Evolutionary conservation across 2,113 vertebrate genomes (phyloP).

Genomic region (Trogon melanurus): DNA sequence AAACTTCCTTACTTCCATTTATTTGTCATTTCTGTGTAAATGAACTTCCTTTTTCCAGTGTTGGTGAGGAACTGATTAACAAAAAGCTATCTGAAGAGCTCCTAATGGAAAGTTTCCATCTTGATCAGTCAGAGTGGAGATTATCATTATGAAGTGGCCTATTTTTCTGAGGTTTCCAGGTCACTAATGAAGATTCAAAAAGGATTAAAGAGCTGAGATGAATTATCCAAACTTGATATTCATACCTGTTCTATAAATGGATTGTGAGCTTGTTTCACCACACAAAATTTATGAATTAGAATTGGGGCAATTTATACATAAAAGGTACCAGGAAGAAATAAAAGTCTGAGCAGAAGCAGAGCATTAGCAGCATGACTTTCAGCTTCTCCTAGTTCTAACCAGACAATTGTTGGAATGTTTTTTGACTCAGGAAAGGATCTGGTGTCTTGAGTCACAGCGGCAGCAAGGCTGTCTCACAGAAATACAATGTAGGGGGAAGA

Average conservation of each 20-base stretch:
- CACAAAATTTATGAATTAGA: neutral
- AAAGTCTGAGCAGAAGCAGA: neutral
- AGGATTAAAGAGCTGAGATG: neutral
- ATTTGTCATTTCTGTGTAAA: neutral
- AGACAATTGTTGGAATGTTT: neutral
- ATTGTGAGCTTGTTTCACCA: neutral
- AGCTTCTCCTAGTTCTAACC: neutral
- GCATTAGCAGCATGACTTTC: neutral
- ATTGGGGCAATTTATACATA: neutral
- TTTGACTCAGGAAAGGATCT: neutral
- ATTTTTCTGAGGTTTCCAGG: neutral
- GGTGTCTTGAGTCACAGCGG: neutral
- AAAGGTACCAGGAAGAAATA: neutral
- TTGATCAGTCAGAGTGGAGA: neutral
- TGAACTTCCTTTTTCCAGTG: neutral
- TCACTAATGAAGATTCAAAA: neutral
- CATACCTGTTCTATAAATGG: neutral
- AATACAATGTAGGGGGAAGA: neutral
- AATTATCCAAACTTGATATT: neutral
- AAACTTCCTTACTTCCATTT: neutral
- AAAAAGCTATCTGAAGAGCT: neutral
- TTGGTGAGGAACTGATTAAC: neutral
- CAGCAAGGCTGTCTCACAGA: neutral
- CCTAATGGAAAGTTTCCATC: neutral
- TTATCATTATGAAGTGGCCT: neutral